These are phyloP conservation scores for Gopherus evgoodei DNA, from an alignment of 2,113 vertebrate species.

Conservation along the genomic window DNA sequence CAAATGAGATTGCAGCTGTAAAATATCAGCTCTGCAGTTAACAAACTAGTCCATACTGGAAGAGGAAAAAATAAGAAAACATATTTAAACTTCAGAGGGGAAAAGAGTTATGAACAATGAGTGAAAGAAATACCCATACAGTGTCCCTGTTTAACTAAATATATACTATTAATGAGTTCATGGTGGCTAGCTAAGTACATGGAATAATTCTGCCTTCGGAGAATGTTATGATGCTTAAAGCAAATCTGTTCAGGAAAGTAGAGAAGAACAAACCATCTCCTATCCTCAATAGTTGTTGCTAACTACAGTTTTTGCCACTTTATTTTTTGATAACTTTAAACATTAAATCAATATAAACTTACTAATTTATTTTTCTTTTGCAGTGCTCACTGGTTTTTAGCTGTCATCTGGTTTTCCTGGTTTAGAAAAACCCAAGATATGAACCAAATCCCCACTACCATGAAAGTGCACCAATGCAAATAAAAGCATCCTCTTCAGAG, in stretches of 20 bases:
- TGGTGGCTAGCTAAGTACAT: background rate
- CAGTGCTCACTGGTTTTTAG: slow-evolving; percentile 99
- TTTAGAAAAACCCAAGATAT: slow-evolving; percentile 82
- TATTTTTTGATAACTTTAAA: background rate
- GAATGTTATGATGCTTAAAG: background rate
- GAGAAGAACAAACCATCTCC: background rate
- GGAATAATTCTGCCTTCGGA: background rate
- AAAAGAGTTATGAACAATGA: background rate
- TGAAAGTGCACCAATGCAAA: slow-evolving; percentile 68
- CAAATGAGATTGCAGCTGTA: background rate
- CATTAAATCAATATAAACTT: slow-evolving; percentile 12
- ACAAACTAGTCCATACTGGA: background rate
- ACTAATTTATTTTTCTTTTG: slow-evolving; percentile 59
- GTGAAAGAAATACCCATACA: background rate
- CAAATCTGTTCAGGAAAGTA: slow-evolving; percentile 33
- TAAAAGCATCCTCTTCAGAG: slow-evolving; percentile 74
- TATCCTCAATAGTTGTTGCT: background rate
- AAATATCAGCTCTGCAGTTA: background rate
- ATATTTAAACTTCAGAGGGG: background rate
- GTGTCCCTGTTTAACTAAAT: background rate
- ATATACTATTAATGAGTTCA: background rate
- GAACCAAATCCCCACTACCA: slow-evolving; percentile 89
- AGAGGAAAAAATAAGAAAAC: background rate
- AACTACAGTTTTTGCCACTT: background rate
- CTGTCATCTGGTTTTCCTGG: slow-evolving; percentile 98